Base-by-base conservation (phyloP, 2,888 invertebrate species). In the Erebia epiphron region DNA sequence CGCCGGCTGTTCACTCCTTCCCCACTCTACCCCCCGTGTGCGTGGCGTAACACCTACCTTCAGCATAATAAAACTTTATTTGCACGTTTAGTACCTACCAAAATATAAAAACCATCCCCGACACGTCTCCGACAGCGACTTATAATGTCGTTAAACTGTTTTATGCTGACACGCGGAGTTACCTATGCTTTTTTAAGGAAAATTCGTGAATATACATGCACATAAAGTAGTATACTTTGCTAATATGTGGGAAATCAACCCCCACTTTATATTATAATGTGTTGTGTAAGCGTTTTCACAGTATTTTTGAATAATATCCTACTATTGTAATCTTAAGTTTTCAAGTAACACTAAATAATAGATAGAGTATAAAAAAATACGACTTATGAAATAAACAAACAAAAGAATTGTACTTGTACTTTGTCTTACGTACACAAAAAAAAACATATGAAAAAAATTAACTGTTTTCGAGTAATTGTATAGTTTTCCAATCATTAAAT, bases 1-100 rank as follows among this genome's bases (percentile, higher is more conserved):
- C 86, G 78, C 83, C 84, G 82, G 83, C 83, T 83, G 82, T 80
- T 79, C 77, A 82, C 75, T 79, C 69, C 63, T 61, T 63, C 69
- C 68, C 67, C 13, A 16, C 21, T 16, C 46, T 49, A 14, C 58
- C 60, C 1, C 41, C 26, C 43, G 41, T 61, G 70, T 75, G 72
- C 75, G 76, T 71, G 60, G 69, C 76, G 72, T 75, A 74, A 77
- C 75, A 76, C 75, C 75, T 73, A 77, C 73, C 74, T 73, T 69
- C 69, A 69, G 64, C 68, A 75, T 75, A 75, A 77, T 78, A 76
- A 76, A 75, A 78, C 72, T 77, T 77, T 77, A 76, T 77, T 73
- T 70, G 73, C 77, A 76, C 76, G 75, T 77, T 77, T 77, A 77
- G 77, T 77, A 76, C 70, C 76, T 77, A 77, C 76, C 75, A 74